phyloP scores from a whole-genome alignment of 2,888 invertebrate species.

The Alloscopus bannaensis region DNA sequence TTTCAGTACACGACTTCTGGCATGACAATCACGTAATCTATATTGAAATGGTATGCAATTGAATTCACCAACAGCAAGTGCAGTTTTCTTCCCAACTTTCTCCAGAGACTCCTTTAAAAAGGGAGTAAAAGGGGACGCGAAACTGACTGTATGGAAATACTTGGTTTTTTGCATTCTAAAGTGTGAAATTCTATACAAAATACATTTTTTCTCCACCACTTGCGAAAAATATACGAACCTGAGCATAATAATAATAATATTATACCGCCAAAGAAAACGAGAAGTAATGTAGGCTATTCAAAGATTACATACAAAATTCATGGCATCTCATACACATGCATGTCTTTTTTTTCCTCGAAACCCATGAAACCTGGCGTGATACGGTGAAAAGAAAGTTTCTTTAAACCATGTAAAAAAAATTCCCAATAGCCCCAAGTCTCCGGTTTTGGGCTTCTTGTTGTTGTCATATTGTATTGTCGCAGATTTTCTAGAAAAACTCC shows the following conservation, averaged over 20 bases:
- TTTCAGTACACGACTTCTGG: conserved; percentile 37
- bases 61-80: conserved; percentile 53
- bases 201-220: conserved; percentile 3
- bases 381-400: neutral
- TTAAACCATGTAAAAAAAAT: conserved; percentile 9
- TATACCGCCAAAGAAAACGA: conserved; percentile 20
- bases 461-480: neutral
- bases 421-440: neutral
- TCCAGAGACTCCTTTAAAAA: conserved; percentile 35
- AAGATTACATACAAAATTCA: conserved; percentile 61
- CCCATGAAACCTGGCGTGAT: neutral
- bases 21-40: conserved; percentile 61
- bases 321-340: conserved; percentile 46
- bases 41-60: conserved; percentile 61
- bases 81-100: conserved; percentile 44
- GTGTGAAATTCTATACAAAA: conserved; percentile 1
- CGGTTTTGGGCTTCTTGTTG: neutral
- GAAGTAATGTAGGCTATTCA: conserved; percentile 25
- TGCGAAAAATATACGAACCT: too few species aligned
- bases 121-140: neutral
- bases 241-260: too few species aligned
- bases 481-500: too few species aligned
- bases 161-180: neutral
- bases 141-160: neutral
- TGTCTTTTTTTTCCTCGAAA: conserved; percentile 29